Conservation (phyloP, 2,797 vertebrate genomes). For the Danio jaintianensis region DNA sequence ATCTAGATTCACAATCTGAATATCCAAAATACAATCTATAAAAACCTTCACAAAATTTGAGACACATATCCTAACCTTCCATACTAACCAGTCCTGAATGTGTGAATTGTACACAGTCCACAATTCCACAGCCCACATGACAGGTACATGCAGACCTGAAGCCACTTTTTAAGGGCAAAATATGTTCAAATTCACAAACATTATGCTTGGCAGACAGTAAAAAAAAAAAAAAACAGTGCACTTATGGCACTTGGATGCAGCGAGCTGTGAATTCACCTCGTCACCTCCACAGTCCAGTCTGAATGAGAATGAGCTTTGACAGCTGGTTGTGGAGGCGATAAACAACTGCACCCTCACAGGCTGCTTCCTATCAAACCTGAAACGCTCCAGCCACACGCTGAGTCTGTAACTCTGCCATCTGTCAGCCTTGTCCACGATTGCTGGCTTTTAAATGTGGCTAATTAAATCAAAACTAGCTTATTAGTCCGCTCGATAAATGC, state of each 20-base stretch:
- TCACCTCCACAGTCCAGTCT: slow-evolving; percentile 38
- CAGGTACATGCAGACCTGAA: slow-evolving; percentile 6
- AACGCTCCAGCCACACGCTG: slow-evolving; percentile 32
- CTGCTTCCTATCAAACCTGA: slow-evolving; percentile 46
- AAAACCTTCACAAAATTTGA: not conserved
- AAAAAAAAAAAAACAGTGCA: slow-evolving; percentile 30
- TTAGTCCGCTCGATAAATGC: slow-evolving; percentile 25
- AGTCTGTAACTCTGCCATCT: slow-evolving; percentile 49
- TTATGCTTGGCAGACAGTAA: slow-evolving; percentile 21
- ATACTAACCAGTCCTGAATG: not conserved
- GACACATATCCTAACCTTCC: not conserved
- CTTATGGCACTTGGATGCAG: slow-evolving; percentile 36
- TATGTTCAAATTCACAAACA: slow-evolving; percentile 44
- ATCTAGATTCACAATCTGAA: not conserved
- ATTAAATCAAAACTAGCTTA: slow-evolving; percentile 45
- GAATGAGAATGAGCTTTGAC: slow-evolving; percentile 46
- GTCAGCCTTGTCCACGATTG: slow-evolving; percentile 21
- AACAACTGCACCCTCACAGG: slow-evolving; percentile 44
- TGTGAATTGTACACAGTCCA: not conserved
- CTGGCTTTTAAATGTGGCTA: slow-evolving; percentile 9
- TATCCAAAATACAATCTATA: not conserved
- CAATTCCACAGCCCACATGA: slow-evolving; percentile 11
- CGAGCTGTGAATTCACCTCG: slow-evolving; percentile 34
- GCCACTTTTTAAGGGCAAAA: slow-evolving; percentile 25
- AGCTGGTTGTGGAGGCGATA: slow-evolving; percentile 45